Conservation (phyloP, 2,888 invertebrate genomes). For the Dryobotodes eremita region DNA sequence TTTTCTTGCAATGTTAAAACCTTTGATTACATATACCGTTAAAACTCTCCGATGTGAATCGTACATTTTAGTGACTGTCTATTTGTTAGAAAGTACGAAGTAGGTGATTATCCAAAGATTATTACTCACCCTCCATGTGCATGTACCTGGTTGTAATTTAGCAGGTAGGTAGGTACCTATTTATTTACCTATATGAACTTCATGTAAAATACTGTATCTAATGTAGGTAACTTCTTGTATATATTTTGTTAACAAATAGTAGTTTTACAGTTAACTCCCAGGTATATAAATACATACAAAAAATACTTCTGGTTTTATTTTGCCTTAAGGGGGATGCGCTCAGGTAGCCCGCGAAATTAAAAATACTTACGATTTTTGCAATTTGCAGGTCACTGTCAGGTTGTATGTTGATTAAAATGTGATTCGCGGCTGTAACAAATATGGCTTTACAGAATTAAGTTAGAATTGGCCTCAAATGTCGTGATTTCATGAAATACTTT, state of each 20-base stretch:
- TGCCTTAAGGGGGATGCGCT: no score
- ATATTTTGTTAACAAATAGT: slow-evolving; percentile 24
- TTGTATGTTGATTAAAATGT: no score
- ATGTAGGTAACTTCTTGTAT: slow-evolving; percentile 23
- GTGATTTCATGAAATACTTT: no score
- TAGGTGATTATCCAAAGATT: background rate
- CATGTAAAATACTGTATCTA: background rate
- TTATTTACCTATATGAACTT: background rate
- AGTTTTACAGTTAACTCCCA: slow-evolving; percentile 18
- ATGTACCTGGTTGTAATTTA: background rate
- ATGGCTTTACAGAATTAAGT: no score
- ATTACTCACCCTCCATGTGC: background rate
- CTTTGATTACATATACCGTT: no score
- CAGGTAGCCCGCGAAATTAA: no score
- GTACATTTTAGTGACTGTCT: background rate
- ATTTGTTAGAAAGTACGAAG: background rate
- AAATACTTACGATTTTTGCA: no score
- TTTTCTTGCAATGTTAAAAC: no score
- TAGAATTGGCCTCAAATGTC: no score
- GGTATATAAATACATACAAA: slow-evolving; percentile 15
- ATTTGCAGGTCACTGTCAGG: no score
- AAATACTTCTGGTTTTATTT: slow-evolving; percentile 16
- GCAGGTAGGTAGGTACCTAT: background rate
- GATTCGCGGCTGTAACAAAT: no score
- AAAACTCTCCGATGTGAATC: background rate